phyloP scores from a whole-genome alignment of 2,888 invertebrate species.

The Eremobia ochroleuca region DNA sequence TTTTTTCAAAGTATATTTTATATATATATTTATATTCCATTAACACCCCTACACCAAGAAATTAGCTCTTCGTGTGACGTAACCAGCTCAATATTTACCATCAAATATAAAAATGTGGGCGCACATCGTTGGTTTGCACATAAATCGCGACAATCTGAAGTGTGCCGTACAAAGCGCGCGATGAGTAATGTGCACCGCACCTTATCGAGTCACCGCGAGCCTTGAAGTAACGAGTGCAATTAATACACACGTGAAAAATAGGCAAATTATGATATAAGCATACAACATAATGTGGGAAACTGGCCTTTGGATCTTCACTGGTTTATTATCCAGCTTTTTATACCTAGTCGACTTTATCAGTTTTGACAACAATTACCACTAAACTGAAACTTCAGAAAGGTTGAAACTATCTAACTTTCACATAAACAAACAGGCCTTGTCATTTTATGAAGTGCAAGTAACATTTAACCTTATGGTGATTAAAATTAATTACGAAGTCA shows the following conservation, averaged over 20 bases:
- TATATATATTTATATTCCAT: too few species aligned
- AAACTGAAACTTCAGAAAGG: not conserved
- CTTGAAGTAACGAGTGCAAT: constrained; percentile 61
- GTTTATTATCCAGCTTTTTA: not conserved
- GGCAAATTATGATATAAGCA: constrained; percentile 1
- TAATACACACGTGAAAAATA: constrained; percentile 57
- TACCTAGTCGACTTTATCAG: not conserved
- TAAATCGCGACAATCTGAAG: constrained; percentile 65
- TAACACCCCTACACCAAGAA: not conserved
- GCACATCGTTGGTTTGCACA: constrained; percentile 44
- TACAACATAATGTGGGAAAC: not conserved
- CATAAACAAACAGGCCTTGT: not conserved
- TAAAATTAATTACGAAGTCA: not conserved
- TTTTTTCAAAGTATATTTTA: too few species aligned
- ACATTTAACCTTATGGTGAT: not conserved
- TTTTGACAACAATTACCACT: not conserved
- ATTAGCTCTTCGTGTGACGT: not conserved
- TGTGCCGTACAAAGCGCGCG: constrained; percentile 46
- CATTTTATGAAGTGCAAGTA: not conserved
- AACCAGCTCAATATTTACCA: constrained; percentile 34
- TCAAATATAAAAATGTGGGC: constrained; percentile 29
- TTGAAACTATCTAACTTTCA: not conserved
- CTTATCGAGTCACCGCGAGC: constrained; percentile 54
- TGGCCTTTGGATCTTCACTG: not conserved
- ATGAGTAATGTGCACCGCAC: constrained; percentile 59